Conservation (phyloP, 2,888 invertebrate genomes). For the Apodemia zela region DNA sequence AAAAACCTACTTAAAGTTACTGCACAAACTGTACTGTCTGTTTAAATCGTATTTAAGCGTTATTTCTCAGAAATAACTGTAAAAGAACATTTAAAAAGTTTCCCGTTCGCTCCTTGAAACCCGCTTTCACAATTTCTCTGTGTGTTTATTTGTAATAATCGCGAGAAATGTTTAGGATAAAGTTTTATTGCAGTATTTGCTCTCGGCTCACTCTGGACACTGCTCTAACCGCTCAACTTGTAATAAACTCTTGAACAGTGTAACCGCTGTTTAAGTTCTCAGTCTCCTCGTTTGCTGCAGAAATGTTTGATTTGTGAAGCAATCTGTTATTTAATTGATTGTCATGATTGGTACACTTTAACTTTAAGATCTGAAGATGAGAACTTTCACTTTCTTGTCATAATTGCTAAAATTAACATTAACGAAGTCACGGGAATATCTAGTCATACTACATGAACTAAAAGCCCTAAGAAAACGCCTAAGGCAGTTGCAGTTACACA, state of each 20-base stretch:
- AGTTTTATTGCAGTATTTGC: slow-evolving; percentile 10
- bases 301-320: slow-evolving; percentile 1
- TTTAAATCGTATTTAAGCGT: too few species aligned
- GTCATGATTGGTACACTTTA: not conserved
- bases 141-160: not conserved
- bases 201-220: not conserved
- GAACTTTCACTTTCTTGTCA: too few species aligned
- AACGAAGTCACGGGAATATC: too few species aligned
- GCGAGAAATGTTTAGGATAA: not conserved
- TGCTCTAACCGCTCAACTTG: not conserved
- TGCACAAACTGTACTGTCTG: too few species aligned
- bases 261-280: not conserved
- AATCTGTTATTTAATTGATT: not conserved
- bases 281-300: not conserved
- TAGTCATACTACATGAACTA: too few species aligned
- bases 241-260: not conserved
- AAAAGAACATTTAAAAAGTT: not conserved
- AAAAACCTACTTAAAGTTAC: too few species aligned
- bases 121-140: not conserved
- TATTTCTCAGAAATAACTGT: too few species aligned
- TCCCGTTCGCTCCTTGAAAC: not conserved
- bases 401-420: too few species aligned
- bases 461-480: too few species aligned
- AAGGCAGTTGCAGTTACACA: too few species aligned
- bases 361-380: too few species aligned